Evolutionary conservation across 2,888 invertebrate genomes (phyloP).

Genomic region (Pantelozetes paolii): DNA sequence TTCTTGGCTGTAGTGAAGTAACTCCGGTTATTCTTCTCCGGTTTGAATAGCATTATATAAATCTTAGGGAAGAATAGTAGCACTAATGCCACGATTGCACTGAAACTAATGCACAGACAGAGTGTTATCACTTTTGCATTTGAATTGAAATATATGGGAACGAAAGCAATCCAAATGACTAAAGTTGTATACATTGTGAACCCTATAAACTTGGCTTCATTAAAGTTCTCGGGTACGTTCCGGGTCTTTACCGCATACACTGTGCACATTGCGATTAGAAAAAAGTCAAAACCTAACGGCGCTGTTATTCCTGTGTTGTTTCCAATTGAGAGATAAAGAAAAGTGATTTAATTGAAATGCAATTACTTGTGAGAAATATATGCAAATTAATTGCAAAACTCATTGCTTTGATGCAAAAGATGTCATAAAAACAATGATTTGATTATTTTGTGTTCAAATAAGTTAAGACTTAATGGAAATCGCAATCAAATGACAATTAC

Average conservation of each 20-base stretch:
- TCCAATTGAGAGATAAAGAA: too few relatives aligned
- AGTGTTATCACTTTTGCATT: constrained; percentile 56
- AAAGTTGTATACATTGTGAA: constrained; percentile 99
- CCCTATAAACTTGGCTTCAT: constrained; percentile 73
- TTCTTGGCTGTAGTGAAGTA: constrained; percentile 69
- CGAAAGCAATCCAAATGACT: constrained; percentile 96
- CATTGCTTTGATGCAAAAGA: too few relatives aligned
- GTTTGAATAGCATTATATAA: constrained; percentile 68
- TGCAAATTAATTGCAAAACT: too few relatives aligned
- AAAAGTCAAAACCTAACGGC: constrained; percentile 69
- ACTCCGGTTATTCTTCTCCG: constrained; percentile 70
- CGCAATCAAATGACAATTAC: background rate
- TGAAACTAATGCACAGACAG: constrained; percentile 69
- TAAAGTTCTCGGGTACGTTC: constrained; percentile 97
- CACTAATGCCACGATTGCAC: constrained; percentile 67
- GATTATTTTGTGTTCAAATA: too few relatives aligned
- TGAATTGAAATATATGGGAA: constrained; percentile 91
- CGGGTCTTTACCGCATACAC: constrained; percentile 91
- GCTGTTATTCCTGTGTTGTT: constrained; percentile 65
- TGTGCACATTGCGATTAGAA: constrained; percentile 74
- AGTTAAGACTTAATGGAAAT: too few relatives aligned
- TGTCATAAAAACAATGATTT: too few relatives aligned
- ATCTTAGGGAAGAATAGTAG: constrained; percentile 72
- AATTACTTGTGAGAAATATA: too few relatives aligned
- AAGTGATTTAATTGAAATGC: too few relatives aligned